Evolutionary conservation across 2,113 vertebrate genomes (phyloP), one percentile per base, ranked within the genome.

Genomic region (Crocuta crocuta): DNA sequence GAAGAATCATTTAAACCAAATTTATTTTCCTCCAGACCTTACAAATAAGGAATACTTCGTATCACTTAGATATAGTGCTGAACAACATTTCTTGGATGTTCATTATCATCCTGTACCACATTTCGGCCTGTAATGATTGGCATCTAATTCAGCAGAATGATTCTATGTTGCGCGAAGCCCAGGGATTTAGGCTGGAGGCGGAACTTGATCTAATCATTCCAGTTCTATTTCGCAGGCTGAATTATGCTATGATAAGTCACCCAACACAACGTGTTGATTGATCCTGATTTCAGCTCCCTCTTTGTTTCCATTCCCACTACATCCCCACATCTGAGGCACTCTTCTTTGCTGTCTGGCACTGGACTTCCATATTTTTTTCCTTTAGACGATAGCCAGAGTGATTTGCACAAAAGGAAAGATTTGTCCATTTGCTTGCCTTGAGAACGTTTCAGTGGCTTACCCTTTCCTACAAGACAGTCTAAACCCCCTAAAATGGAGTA

Each of bases 1-100:
- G 84, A 96, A 31, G 85, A 43, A 2, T 58, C 10, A 92, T 96
- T 91, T 73, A 97, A 89, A 96, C 35, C 10, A 50, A 8, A 45
- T 65, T 97, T 96, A 89, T 48, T 31, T 19, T 7, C 93, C 94
- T 89, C 39, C 31, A 93, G 39, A 82, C 33, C 2, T 16, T 95
- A 74, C 76, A 78, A 78, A 58, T 61, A 94, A 88, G 11, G n/a
- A 78, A 33, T 12, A 10, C 21, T 76, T 58, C 15, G 88, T 71
- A 87, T 96, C 66, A 85, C 19, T 35, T 53, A 90, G 89, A 53
- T 45, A 83, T 1, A 1, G 63, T 33, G 17, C 9, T 17, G 16
- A 70, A 1, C 71, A 43, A 7, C 80, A 31, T 88, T 91, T 96
- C 90, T 88, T 88, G 19, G 23, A 3, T n/a, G 90, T 23, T 53